phyloP scores from a whole-genome alignment of 1,140 invertebrate genomes.

The Proctacanthus coquilletti region DNA sequence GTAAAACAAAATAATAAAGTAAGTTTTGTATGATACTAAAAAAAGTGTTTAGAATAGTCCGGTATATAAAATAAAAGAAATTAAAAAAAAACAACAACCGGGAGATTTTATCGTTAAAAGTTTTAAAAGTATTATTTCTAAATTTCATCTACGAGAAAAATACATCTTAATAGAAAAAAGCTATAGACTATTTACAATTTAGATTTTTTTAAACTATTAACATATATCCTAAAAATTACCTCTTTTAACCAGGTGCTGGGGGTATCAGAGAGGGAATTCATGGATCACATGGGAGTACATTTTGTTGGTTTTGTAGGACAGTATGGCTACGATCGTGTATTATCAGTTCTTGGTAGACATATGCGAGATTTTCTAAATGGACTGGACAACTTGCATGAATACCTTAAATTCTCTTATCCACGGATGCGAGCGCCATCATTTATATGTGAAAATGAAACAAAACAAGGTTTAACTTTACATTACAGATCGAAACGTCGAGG shows the following conservation, averaged over 20 bases:
- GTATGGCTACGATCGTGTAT: slow-evolving; percentile 83
- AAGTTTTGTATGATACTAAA: too few relatives aligned
- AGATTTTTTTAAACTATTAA: neutral
- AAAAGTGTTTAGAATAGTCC: too few relatives aligned
- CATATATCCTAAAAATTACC: neutral
- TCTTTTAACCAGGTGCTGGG: slow-evolving; percentile 51
- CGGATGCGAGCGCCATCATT: slow-evolving; percentile 83
- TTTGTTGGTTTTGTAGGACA: slow-evolving; percentile 86
- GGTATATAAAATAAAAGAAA: too few relatives aligned
- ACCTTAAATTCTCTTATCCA: slow-evolving; percentile 92
- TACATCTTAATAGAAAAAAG: too few relatives aligned
- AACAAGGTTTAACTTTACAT: slow-evolving; percentile 79
- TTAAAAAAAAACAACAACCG: too few relatives aligned
- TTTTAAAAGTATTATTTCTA: too few relatives aligned
- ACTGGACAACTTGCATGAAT: slow-evolving; percentile 92
- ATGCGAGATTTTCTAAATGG: slow-evolving; percentile 94
- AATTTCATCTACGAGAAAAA: too few relatives aligned
- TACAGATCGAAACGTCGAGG: slow-evolving; percentile 83
- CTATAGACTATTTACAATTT: too few relatives aligned
- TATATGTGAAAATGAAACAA: slow-evolving; percentile 89
- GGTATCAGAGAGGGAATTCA: slow-evolving; percentile 71
- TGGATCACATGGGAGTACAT: slow-evolving; percentile 79
- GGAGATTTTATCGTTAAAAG: too few relatives aligned
- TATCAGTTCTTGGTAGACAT: slow-evolving; percentile 78
- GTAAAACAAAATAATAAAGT: too few relatives aligned